Conservation (phyloP, 2,113 vertebrate genomes). For the Scalopus aquaticus region DNA sequence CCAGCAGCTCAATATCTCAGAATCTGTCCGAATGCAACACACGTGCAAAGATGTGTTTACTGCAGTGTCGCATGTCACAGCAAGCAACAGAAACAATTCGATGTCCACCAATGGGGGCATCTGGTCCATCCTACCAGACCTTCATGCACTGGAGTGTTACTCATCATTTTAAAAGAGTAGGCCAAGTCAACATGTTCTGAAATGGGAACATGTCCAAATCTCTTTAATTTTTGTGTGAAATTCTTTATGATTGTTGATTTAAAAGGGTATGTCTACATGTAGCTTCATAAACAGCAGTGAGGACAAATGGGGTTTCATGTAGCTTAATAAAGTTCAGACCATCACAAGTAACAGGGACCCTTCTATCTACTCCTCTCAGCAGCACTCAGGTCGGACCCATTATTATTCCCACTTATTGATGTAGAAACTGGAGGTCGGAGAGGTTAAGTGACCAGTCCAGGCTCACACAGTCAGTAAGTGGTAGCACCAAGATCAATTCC, state of each 20-base stretch:
- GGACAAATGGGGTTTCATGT: neutral
- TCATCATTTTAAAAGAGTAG: neutral
- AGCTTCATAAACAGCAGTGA: neutral
- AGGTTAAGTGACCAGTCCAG: neutral
- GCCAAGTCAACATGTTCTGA: neutral
- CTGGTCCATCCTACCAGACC: neutral
- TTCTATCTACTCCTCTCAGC: neutral
- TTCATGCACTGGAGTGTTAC: accelerated
- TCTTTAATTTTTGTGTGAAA: neutral
- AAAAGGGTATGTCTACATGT: neutral
- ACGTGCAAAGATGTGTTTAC: neutral
- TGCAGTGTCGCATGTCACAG: accelerated
- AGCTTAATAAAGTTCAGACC: neutral
- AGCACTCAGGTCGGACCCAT: neutral
- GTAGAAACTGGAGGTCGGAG: neutral
- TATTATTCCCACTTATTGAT: too few relatives aligned
- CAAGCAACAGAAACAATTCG: neutral
- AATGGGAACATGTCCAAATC: neutral
- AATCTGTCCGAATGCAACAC: neutral
- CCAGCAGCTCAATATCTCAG: neutral
- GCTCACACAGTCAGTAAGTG: neutral
- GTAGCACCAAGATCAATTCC: neutral
- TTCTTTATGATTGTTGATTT: neutral
- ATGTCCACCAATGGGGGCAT: accelerated
- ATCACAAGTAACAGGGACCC: too few relatives aligned